Conservation (phyloP, 2,888 invertebrate species). For the Protodeltote pygarga region DNA sequence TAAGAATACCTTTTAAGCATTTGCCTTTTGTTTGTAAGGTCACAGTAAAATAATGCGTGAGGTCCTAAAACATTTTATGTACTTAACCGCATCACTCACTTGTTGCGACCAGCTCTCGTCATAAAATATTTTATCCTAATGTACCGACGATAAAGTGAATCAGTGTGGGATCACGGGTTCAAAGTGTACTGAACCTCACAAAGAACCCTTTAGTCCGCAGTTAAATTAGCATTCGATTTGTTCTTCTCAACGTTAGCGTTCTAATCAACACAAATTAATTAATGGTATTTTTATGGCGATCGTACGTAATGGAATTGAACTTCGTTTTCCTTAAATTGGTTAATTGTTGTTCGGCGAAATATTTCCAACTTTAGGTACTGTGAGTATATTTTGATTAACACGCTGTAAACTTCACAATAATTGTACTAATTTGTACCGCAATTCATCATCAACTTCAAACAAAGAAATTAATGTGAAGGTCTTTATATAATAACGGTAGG, state of each 20-base stretch:
- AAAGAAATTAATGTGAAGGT: constrained; percentile 10
- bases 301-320: constrained; percentile 9
- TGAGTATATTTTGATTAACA: constrained; percentile 19
- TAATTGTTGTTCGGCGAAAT: constrained; percentile 38
- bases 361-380: constrained; percentile 10
- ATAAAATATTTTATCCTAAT: constrained; percentile 44
- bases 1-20: constrained; percentile 9
- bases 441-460: constrained; percentile 9
- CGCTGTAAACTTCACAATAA: constrained; percentile 17
- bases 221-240: constrained; percentile 65
- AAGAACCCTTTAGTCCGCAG: constrained; percentile 59
- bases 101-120: constrained; percentile 13
- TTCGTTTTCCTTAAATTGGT: constrained; percentile 38
- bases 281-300: constrained; percentile 32
- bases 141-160: constrained; percentile 52
- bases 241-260: constrained; percentile 34
- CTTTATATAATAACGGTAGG: too few species aligned
- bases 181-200: constrained; percentile 66
- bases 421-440: constrained; percentile 17
- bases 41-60: too few species aligned
- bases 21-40: constrained; percentile 24
- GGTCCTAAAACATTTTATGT: constrained; percentile 25
- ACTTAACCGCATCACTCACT: constrained; percentile 16
- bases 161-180: constrained; percentile 52
- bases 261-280: constrained; percentile 33